Conservation (phyloP, 2,888 invertebrate genomes). For the Troides oblongomaculatus region DNA sequence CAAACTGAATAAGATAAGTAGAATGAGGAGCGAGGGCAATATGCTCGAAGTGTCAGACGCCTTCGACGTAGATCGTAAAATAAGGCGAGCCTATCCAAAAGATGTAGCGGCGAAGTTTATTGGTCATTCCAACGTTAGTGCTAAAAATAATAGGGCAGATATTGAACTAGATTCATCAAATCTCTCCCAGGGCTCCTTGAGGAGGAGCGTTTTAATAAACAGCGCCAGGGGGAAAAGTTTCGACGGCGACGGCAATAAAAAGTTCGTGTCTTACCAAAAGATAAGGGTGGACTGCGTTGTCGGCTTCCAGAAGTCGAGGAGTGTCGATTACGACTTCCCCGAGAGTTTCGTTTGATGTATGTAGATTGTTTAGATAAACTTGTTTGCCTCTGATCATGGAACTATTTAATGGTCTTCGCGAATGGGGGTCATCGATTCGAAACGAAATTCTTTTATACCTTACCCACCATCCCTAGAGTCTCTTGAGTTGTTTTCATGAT, state of each 20-base stretch:
- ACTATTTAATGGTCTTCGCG: conserved; percentile 13
- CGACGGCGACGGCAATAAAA: conserved; percentile 56
- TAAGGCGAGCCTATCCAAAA: conserved; percentile 33
- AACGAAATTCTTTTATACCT: too few relatives aligned
- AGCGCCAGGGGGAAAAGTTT: conserved; percentile 68
- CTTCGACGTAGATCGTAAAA: conserved; percentile 40
- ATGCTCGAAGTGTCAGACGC: conserved; percentile 53
- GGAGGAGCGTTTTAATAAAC: conserved; percentile 75
- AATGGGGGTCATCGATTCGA: too few relatives aligned
- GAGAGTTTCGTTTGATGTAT: conserved; percentile 68
- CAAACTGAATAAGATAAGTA: conserved; percentile 56
- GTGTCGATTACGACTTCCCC: conserved; percentile 66
- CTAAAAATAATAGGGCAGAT: conserved; percentile 54
- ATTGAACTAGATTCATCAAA: conserved; percentile 49
- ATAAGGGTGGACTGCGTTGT: conserved; percentile 68
- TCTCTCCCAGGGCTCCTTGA: conserved; percentile 63
- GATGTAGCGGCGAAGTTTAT: conserved; percentile 51
- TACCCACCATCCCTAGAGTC: too few relatives aligned
- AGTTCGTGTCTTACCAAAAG: conserved; percentile 60
- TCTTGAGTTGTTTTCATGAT: too few relatives aligned
- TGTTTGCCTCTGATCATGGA: conserved; percentile 36
- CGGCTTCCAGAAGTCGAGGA: conserved; percentile 66
- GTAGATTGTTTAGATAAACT: conserved; percentile 33
- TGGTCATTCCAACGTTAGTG: conserved; percentile 61
- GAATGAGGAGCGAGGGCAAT: conserved; percentile 66